Evolutionary conservation across 2,113 vertebrate genomes (phyloP).

Genomic region (Holacanthus passer): DNA sequence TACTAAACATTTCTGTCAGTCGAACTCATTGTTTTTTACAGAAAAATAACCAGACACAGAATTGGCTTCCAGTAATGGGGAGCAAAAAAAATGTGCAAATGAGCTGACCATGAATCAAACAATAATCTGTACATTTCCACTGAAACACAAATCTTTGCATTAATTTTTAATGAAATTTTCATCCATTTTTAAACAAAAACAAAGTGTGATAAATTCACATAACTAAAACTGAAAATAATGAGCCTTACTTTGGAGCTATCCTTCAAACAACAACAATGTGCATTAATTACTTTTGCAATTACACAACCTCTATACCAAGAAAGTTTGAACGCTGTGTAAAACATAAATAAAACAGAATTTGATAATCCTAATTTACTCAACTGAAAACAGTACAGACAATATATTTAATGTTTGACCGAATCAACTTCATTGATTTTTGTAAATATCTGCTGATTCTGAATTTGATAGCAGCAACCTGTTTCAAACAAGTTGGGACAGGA

Average conservation of each 20-base stretch:
- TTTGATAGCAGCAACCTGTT: too few relatives aligned
- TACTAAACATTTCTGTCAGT: background rate
- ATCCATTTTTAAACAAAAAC: background rate
- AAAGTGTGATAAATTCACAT: background rate
- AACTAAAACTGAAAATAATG: slow-evolving; percentile 9
- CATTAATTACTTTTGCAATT: background rate
- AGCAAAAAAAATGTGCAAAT: background rate
- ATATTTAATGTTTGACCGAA: too few relatives aligned
- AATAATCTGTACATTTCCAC: background rate
- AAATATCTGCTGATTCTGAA: too few relatives aligned
- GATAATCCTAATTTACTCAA: too few relatives aligned
- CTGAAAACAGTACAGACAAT: too few relatives aligned
- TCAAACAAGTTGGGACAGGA: too few relatives aligned
- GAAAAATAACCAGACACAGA: background rate
- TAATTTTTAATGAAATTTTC: slow-evolving; percentile 8
- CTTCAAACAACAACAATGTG: background rate
- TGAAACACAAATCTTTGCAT: background rate
- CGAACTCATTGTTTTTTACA: background rate
- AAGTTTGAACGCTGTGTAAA: too few relatives aligned
- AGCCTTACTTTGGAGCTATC: background rate
- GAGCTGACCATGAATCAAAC: background rate
- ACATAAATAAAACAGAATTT: too few relatives aligned
- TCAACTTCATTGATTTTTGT: too few relatives aligned
- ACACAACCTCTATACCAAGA: too few relatives aligned
- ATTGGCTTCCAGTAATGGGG: background rate